Evolutionary conservation across 2,888 invertebrate genomes (phyloP).

Genomic region (Ochlodes sylvanus): DNA sequence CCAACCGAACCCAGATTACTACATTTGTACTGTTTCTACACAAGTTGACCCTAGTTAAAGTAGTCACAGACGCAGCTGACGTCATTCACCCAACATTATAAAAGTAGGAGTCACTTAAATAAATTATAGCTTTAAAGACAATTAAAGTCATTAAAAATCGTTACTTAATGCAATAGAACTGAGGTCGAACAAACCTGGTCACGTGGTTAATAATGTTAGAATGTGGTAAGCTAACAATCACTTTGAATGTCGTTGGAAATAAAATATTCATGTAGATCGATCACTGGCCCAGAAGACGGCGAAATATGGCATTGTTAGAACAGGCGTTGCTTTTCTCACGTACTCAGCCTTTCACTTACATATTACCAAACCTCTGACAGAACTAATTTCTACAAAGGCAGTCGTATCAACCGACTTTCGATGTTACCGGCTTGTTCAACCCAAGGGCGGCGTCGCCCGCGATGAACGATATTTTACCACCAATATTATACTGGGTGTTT

Average conservation of each 20-base stretch:
- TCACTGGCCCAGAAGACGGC: conserved; percentile 76
- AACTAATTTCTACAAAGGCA: conserved; percentile 42
- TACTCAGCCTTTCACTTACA: conserved; percentile 80
- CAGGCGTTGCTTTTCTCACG: conserved; percentile 81
- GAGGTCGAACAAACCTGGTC: conserved; percentile 1
- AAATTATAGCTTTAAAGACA: conserved; percentile 3
- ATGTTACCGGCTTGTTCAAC: conserved; percentile 51
- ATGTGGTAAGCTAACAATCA: conserved; percentile 55
- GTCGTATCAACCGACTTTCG: conserved; percentile 47
- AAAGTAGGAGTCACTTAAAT: conserved; percentile 1
- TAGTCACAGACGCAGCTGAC: background rate
- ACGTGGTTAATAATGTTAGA: conserved; percentile 38
- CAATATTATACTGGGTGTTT: too few relatives aligned
- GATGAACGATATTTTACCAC: conserved; percentile 20
- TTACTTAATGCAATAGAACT: conserved; percentile 12
- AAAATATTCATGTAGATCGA: conserved; percentile 80
- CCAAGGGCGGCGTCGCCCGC: background rate
- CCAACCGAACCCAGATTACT: too few relatives aligned
- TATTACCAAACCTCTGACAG: conserved; percentile 70
- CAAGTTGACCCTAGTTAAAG: background rate
- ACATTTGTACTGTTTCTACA: background rate
- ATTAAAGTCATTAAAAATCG: conserved; percentile 1
- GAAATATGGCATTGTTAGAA: conserved; percentile 81
- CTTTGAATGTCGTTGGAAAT: conserved; percentile 65
- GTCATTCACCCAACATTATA: background rate